phyloP scores from a whole-genome alignment of 2,888 invertebrate genomes.

The Metalampra italica region DNA sequence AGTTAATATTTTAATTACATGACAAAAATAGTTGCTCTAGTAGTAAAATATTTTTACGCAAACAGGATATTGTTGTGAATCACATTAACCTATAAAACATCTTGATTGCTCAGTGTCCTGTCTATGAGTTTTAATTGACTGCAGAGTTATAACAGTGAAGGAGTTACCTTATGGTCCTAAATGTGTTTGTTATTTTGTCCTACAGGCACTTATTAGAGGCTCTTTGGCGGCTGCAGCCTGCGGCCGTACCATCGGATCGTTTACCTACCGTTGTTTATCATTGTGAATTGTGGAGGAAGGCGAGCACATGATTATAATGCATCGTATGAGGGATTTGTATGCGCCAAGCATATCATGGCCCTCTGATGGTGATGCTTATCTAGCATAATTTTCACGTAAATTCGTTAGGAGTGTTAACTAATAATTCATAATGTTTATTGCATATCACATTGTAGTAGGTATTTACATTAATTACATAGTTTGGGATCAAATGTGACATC shows the following conservation, averaged over 20 bases:
- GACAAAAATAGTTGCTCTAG: too few relatives aligned
- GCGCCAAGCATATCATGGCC: background rate
- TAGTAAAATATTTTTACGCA: too few relatives aligned
- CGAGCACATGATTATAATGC: conserved; percentile 3
- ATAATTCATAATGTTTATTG: background rate
- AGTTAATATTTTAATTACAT: too few relatives aligned
- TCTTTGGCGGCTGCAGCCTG: conserved; percentile 38
- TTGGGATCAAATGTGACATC: too few relatives aligned
- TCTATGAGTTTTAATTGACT: background rate
- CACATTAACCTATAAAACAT: too few relatives aligned
- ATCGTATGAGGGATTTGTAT: background rate
- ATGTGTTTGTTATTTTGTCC: conserved; percentile 59
- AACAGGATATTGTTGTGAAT: too few relatives aligned
- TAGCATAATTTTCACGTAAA: background rate
- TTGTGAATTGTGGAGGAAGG: conserved; percentile 16
- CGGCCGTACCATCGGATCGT: conserved; percentile 17
- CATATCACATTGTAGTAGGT: too few relatives aligned
- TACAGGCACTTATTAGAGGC: conserved; percentile 51
- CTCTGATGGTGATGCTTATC: background rate
- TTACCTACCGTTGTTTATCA: conserved; percentile 26
- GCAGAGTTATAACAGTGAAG: conserved; percentile 20
- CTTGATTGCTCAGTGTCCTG: background rate
- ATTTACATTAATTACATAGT: too few relatives aligned
- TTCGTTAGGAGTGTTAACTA: background rate
- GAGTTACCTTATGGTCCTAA: conserved; percentile 33